These are phyloP conservation scores for Caradrina kadenii DNA, from an alignment of 2,888 invertebrate species.

Conservation along the genomic window DNA sequence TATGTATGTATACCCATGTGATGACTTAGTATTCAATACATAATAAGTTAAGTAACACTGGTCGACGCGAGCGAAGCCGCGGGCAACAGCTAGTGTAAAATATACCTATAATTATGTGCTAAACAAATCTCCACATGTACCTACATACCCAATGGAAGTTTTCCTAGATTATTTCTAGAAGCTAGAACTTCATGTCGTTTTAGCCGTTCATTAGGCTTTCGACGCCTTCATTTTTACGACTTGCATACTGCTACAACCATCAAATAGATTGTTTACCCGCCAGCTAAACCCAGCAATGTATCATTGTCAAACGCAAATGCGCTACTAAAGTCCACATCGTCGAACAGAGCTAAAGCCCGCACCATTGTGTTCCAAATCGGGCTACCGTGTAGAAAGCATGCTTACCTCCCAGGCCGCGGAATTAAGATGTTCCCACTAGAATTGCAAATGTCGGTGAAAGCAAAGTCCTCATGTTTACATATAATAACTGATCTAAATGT, in stretches of 20 bases:
- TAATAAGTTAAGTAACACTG: no score
- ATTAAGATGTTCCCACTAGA: conserved; percentile 64
- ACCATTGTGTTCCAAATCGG: conserved; percentile 54
- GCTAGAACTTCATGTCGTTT: no score
- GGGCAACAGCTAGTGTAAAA: no score
- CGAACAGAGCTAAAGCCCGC: not conserved
- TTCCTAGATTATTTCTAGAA: no score
- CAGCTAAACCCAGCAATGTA: conserved; percentile 14
- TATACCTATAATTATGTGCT: no score
- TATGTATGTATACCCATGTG: no score
- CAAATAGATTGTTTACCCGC: not conserved
- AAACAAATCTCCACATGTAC: no score
- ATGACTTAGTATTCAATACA: no score
- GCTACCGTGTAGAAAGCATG: conserved; percentile 44
- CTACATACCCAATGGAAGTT: no score
- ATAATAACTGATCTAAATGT: conserved; percentile 65
- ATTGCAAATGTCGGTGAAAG: conserved; percentile 64
- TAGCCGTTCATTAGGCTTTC: no score
- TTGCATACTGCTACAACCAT: not conserved
- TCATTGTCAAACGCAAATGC: conserved; percentile 27
- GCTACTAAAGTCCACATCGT: conserved; percentile 16
- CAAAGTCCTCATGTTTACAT: conserved; percentile 58
- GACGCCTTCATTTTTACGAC: no score
- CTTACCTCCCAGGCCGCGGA: conserved; percentile 50
- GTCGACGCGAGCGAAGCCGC: no score